A percentile compares a stretch with the other conserved stretches of the same genome.
phyloP scores from a whole-genome alignment of 2,888 invertebrate genomes.

The Lasioglossum marginatum region DNA sequence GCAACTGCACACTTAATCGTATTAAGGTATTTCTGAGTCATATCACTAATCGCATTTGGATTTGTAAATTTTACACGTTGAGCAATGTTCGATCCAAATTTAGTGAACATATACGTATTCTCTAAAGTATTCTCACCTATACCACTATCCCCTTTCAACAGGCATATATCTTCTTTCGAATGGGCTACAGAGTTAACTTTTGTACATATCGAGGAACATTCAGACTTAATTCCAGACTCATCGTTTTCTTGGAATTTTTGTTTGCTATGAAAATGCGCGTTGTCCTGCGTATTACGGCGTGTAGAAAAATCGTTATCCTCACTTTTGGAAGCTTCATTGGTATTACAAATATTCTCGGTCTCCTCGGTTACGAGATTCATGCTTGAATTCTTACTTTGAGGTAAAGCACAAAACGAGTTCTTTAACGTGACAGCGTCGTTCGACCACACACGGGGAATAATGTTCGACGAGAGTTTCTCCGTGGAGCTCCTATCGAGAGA shows the following conservation, averaged over 20 bases:
- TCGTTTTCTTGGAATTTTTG: constrained; percentile 74
- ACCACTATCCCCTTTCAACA: constrained; percentile 18
- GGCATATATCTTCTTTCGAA: constrained; percentile 25
- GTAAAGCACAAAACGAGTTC: constrained; percentile 53
- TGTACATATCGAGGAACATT: constrained; percentile 74
- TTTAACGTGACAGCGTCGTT: constrained; percentile 43
- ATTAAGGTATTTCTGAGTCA: constrained; percentile 57
- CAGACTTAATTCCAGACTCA: constrained; percentile 75
- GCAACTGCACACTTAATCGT: constrained; percentile 63
- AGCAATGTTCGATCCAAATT: constrained; percentile 56
- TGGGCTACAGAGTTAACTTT: constrained; percentile 45
- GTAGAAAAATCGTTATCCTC: constrained; percentile 70
- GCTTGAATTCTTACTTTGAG: constrained; percentile 54
- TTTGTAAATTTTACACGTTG: constrained; percentile 39
- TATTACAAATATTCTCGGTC: constrained; percentile 66
- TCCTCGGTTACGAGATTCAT: constrained; percentile 70
- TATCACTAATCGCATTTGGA: constrained; percentile 47
- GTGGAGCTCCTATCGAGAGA: constrained; percentile 56
- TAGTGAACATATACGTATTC: constrained; percentile 39
- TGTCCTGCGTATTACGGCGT: constrained; percentile 60
- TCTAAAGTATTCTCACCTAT: constrained; percentile 19
- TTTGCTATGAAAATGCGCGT: constrained; percentile 37
- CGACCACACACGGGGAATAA: constrained; percentile 45
- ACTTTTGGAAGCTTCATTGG: constrained; percentile 75
- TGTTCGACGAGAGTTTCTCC: constrained; percentile 52